Conservation (phyloP, 2,113 vertebrate genomes). For the Paedocypris sp. region DNA sequence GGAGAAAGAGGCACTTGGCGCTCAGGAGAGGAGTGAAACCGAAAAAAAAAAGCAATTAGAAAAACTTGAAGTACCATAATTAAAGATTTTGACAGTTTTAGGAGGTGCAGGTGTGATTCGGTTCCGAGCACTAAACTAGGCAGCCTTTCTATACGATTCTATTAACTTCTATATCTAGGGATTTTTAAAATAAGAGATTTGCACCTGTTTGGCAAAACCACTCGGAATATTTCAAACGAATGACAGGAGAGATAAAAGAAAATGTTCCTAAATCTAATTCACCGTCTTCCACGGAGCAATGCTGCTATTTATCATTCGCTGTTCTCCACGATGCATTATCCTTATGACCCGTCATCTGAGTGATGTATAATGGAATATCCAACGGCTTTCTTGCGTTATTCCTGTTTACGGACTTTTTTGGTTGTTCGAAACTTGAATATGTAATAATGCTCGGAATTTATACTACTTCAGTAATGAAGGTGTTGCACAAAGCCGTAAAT, state of each 20-base stretch:
- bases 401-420: constrained; percentile 3
- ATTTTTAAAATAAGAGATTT: too few species aligned
- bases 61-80: too few species aligned
- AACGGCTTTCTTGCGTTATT: background rate
- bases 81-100: too few species aligned
- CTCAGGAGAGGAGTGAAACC: too few species aligned
- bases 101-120: too few species aligned
- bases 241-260: constrained; percentile 22
- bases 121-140: too few species aligned
- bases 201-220: background rate
- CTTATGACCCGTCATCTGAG: background rate
- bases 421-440: background rate
- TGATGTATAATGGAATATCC: constrained; percentile 18
- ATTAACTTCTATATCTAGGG: background rate
- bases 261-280: constrained; percentile 2
- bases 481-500: constrained; percentile 17
- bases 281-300: constrained; percentile 6
- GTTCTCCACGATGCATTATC: background rate
- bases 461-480: constrained; percentile 13
- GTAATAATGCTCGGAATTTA: constrained; percentile 14
- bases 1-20: too few species aligned
- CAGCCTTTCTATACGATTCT: too few species aligned
- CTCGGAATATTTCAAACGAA: background rate
- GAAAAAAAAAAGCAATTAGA: too few species aligned
- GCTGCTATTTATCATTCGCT: constrained; percentile 17